Evolutionary conservation across 2,113 vertebrate genomes (phyloP).

Genomic region (Cyprinodon brontotheroides): DNA sequence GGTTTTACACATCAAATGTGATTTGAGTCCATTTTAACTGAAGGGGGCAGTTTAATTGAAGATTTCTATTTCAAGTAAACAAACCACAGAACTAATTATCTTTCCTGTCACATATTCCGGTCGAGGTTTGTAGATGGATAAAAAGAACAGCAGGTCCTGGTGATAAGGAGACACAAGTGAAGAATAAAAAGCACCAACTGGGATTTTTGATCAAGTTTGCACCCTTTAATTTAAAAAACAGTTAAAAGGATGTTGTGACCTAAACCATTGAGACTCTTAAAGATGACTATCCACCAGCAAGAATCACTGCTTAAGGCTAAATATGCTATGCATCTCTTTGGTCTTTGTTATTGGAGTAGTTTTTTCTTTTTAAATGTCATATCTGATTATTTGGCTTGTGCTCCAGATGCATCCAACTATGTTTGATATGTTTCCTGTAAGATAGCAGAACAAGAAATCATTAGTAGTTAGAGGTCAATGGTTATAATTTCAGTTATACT

Average conservation of each 20-base stretch:
- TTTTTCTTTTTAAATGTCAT: conserved; percentile 60
- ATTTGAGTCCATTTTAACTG: conserved; percentile 25
- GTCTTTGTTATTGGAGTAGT: conserved; percentile 34
- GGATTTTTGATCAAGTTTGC: neutral
- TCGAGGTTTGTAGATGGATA: conserved; percentile 14
- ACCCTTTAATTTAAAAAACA: neutral
- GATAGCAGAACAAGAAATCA: conserved; percentile 40
- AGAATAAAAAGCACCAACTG: neutral
- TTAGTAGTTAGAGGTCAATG: conserved; percentile 19
- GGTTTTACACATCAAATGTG: conserved; percentile 17
- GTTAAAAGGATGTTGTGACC: neutral
- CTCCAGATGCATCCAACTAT: conserved; percentile 41
- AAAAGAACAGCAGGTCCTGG: conserved; percentile 3
- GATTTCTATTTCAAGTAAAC: conserved; percentile 33
- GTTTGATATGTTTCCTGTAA: conserved; percentile 25
- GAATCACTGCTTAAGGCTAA: conserved; percentile 22
- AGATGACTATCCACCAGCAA: neutral
- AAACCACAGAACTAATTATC: conserved; percentile 4
- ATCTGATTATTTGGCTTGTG: conserved; percentile 51
- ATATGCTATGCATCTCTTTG: neutral
- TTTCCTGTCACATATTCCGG: neutral
- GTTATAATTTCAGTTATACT: conserved; percentile 43
- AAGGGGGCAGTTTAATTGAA: conserved; percentile 16
- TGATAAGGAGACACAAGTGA: neutral
- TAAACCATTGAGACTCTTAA: conserved; percentile 14